Evolutionary conservation across 2,888 invertebrate species (phyloP).

Genomic region (Eudemis profundana): DNA sequence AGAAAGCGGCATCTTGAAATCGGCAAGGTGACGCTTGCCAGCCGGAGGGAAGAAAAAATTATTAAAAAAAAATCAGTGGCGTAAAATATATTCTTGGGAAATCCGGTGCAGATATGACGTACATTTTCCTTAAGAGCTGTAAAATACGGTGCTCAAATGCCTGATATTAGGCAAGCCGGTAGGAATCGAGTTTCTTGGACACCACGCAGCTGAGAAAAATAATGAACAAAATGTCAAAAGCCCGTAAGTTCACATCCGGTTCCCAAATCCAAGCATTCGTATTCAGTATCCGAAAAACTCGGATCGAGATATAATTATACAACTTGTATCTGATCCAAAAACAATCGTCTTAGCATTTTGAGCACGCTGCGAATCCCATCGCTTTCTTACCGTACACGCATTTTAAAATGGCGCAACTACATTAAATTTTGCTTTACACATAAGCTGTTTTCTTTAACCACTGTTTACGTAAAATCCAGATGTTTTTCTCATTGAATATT

Average conservation of each 20-base stretch:
- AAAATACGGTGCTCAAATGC: too few species aligned
- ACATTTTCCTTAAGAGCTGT: too few species aligned
- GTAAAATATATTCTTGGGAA: too few species aligned
- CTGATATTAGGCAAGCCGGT: too few species aligned
- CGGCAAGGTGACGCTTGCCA: too few species aligned
- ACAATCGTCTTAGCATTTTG: slow-evolving; percentile 37
- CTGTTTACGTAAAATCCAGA: slow-evolving; percentile 17
- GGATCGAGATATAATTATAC: slow-evolving; percentile 34
- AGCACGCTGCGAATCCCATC: slow-evolving; percentile 33
- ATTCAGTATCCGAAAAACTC: slow-evolving; percentile 7
- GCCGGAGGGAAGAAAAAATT: too few species aligned
- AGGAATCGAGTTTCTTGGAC: too few species aligned
- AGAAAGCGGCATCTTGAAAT: too few species aligned
- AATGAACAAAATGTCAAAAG: neutral
- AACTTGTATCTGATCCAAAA: slow-evolving; percentile 35
- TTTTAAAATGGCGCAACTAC: neutral
- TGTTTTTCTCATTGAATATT: neutral
- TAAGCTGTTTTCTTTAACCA: slow-evolving; percentile 1
- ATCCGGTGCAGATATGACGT: too few species aligned
- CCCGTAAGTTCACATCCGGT: slow-evolving; percentile 22
- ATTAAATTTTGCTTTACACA: neutral
- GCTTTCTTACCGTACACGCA: slow-evolving; percentile 16
- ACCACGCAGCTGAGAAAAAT: too few species aligned
- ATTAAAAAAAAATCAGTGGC: too few species aligned
- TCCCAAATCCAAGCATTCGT: slow-evolving; percentile 11